A percentile compares a stretch with the other conserved stretches of the same genome.
Conservation (phyloP, 1,140 invertebrate genomes). For the Cardiocondyla obscurior region DNA sequence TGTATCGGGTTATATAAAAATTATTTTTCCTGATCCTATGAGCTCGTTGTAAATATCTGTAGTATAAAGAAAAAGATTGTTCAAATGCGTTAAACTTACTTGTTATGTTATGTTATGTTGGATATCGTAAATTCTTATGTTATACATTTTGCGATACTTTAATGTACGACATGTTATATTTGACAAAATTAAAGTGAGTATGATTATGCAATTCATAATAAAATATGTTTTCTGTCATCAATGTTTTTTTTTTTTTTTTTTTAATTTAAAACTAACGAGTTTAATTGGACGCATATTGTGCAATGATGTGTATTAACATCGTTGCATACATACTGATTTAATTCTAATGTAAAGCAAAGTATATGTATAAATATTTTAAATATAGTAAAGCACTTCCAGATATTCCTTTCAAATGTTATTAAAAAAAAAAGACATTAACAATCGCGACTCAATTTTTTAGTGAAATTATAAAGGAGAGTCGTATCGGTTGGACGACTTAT, state of each 20-base stretch:
- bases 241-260: not conserved
- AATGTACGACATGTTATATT: constrained; percentile 29
- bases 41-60: constrained; percentile 67
- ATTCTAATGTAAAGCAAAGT: too few species aligned
- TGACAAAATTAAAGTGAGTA: constrained; percentile 43
- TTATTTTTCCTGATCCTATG: constrained; percentile 45
- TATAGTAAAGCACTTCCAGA: too few species aligned
- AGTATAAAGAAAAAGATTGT: constrained; percentile 56
- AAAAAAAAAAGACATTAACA: too few species aligned
- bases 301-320: too few species aligned
- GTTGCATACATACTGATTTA: too few species aligned
- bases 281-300: too few species aligned
- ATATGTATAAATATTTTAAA: too few species aligned
- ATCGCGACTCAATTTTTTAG: too few species aligned
- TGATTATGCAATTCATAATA: constrained; percentile 60
- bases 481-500: too few species aligned
- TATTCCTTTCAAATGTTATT: too few species aligned
- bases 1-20: constrained; percentile 48
- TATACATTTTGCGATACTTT: constrained; percentile 51
- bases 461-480: too few species aligned
- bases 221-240: constrained; percentile 32
- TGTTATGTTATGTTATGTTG: constrained; percentile 59
- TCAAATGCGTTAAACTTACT: constrained; percentile 49
- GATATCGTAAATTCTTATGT: constrained; percentile 45
- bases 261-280: constrained; percentile 24